Evolutionary conservation across 2,888 invertebrate genomes (phyloP).

Genomic region (Pseudeuparius sepicola): DNA sequence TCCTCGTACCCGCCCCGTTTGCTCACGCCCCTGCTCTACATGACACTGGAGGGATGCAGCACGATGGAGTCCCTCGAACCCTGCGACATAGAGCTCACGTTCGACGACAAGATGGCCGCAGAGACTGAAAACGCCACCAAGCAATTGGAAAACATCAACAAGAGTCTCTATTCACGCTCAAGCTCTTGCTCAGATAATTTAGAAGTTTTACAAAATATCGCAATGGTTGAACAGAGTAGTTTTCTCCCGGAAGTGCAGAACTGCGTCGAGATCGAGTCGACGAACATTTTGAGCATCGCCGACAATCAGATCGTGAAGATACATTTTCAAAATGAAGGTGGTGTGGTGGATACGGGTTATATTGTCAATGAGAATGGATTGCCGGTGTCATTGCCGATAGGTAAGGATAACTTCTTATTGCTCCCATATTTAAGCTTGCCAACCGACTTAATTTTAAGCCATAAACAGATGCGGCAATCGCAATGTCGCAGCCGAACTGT

Average conservation of each 20-base stretch:
- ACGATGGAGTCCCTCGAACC: too few species aligned
- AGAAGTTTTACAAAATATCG: constrained; percentile 15
- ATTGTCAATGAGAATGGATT: constrained; percentile 30
- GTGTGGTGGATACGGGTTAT: constrained; percentile 34
- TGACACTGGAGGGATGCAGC: too few species aligned
- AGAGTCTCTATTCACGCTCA: constrained; percentile 20
- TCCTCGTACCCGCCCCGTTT: too few species aligned
- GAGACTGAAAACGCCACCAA: constrained; percentile 26
- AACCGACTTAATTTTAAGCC: too few species aligned
- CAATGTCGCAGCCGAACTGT: too few species aligned
- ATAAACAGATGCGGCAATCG: too few species aligned
- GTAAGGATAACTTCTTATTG: too few species aligned
- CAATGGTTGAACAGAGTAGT: constrained; percentile 16
- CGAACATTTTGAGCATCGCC: constrained; percentile 30
- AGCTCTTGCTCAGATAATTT: constrained; percentile 11
- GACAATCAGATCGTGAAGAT: constrained; percentile 36
- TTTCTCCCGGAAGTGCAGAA: constrained; percentile 30
- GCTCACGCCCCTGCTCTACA: too few species aligned
- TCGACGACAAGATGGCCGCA: too few species aligned
- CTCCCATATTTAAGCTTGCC: too few species aligned
- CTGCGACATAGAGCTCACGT: too few species aligned
- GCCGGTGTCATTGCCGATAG: not conserved
- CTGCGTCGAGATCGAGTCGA: constrained; percentile 32
- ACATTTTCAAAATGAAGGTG: constrained; percentile 33
- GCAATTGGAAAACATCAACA: constrained; percentile 26